Conservation (phyloP, 2,797 vertebrate genomes). For the Pogoniulus pusillus region DNA sequence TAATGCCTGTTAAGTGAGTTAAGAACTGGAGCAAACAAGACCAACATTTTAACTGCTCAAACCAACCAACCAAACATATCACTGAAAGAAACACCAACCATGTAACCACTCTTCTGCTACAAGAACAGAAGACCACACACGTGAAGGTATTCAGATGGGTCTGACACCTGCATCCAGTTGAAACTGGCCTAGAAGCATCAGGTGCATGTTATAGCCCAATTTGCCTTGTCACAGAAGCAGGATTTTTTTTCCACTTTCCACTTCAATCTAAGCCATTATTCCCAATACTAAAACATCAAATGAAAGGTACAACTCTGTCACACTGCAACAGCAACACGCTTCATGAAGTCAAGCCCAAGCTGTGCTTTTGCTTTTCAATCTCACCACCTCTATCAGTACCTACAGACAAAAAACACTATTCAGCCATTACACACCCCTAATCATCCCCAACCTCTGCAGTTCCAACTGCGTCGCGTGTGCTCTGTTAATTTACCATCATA, state of each 20-base stretch:
- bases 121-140: background rate
- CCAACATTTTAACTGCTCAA: background rate
- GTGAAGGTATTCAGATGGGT: rapidly evolving
- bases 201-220: rapidly evolving
- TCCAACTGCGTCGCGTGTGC: background rate
- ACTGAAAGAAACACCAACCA: background rate
- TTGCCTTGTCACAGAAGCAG: background rate
- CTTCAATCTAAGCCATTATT: background rate
- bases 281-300: background rate
- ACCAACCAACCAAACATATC: background rate
- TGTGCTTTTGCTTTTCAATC: background rate
- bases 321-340: background rate
- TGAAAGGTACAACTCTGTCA: background rate
- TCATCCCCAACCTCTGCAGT: background rate
- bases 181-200: background rate
- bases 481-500: background rate
- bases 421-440: background rate
- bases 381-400: background rate
- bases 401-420: background rate
- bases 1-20: background rate
- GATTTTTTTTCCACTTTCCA: background rate
- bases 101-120: background rate
- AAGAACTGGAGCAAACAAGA: background rate
- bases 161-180: background rate
- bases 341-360: background rate